phyloP scores from a whole-genome alignment of 2,888 invertebrate genomes.

The Noctua fimbriata region DNA sequence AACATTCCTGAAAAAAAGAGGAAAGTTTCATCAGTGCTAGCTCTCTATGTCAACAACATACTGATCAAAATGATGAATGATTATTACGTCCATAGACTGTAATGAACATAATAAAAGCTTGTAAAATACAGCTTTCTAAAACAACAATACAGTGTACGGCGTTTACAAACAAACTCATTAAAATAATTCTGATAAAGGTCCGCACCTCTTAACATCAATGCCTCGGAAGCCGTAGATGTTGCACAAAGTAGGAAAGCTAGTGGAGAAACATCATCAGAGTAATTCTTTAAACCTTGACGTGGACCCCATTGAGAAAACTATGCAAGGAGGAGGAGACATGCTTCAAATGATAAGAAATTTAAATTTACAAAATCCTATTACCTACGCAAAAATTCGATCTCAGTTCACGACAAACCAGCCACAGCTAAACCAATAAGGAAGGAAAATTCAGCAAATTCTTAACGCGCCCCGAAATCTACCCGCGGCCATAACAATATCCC shows the following conservation, averaged over 20 bases:
- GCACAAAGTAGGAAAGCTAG: background rate
- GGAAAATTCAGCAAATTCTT: slow-evolving; percentile 33
- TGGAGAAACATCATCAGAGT: background rate
- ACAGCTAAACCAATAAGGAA: slow-evolving; percentile 22
- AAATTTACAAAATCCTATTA: slow-evolving; percentile 27
- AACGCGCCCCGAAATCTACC: slow-evolving; percentile 35
- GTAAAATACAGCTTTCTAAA: background rate
- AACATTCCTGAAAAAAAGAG: background rate
- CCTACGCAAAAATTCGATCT: slow-evolving; percentile 33
- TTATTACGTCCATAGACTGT: background rate
- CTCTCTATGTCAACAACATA: background rate
- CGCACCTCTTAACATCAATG: background rate
- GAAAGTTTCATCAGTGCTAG: background rate
- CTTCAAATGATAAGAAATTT: slow-evolving; percentile 12
- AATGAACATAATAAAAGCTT: background rate
- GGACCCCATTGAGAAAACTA: background rate
- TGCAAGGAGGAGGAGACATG: background rate
- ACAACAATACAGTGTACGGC: background rate
- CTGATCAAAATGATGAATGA: background rate
- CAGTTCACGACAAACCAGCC: slow-evolving; percentile 14
- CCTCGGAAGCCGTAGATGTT: background rate
- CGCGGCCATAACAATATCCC: slow-evolving; percentile 54
- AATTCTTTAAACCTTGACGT: background rate
- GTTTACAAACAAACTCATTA: background rate
- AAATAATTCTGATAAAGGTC: background rate